Base-by-base conservation (phyloP, 2,888 invertebrate genomes). In the Caradrina clavipalpis region DNA sequence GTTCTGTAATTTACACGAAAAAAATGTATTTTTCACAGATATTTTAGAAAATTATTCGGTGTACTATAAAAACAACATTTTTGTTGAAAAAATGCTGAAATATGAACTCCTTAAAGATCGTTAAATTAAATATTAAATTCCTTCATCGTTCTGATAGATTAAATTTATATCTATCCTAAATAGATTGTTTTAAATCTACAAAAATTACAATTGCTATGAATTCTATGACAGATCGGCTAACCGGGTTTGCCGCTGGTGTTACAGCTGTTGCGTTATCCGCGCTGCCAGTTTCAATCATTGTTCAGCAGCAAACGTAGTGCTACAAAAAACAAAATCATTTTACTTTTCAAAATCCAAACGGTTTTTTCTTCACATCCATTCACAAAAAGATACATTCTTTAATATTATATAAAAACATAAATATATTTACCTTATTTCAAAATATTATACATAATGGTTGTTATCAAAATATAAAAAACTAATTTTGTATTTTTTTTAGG, bases 401-500 rank as follows among this genome's bases (percentile, higher is more conserved):
- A 66, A 83, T 73, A 80, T 71, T 76, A 76, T 80, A 76, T 77
- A 86, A 81, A 77, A 87, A 82, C 42, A 69, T 69, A 82, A 69
- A 73, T 61, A 72, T 69, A 70, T 77, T 88, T 89, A 93, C 92
- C 92, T 94, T 93, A 92, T 90, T 91, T 92, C 81, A 87, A 91
- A 91, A 88, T 87, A 86, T 84, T 89, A 90, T 86, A 88, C 94
- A 94, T 93, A 89, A 84, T 93, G 88, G 87, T 89, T 89, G 87
- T 86, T 92, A 93, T 90, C 89, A 93, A 94, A 94, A 90, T 89
- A 82, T 83, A 84, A 90, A 90, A 91, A 92, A 91, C 84, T 88
- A 91, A 90, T 93, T 93, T 93, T 93, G 90, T 89, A 91, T 90
- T 92, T 92, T 92, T 83, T 93, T 93, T 90, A 84, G 82, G 86